Base-by-base conservation (phyloP, 2,797 vertebrate species). In the Hozukius guyotensis region DNA sequence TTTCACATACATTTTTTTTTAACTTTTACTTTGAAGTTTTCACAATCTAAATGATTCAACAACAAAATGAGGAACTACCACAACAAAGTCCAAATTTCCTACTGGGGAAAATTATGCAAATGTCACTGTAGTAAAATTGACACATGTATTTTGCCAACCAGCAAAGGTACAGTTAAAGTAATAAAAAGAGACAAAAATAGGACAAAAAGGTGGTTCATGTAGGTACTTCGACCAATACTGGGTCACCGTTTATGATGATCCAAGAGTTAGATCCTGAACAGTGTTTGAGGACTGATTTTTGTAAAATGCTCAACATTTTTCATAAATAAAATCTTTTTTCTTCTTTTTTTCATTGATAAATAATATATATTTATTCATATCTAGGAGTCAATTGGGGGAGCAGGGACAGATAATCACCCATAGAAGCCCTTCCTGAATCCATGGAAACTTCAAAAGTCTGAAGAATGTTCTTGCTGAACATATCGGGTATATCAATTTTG, bases 61-160 rank as follows among this genome's bases (percentile, higher is more conserved):
- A 95, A 96, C 95, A 95, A 96, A 96, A 97, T 97, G 96, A 95
- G 88, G 91, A 96, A 95, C 96, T 97, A 96, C 95, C 93, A 96
- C 96, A 96, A 96, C 95, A 95, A 95, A 96, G 94, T 95, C 92
- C 92, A 94, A 94, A 94, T 94, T 90, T 93, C 80, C 90, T 93
- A 93, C 94, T 81, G 78, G 89, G 90, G 82, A 93, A 93, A 93
- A 92, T 88, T 79, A 95, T 93, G 92, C 91, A 92, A 92, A 94
- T 94, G 90, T 94, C 93, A 95, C 91, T 86, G 89, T 91, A 90
- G 92, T 93, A 93, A 95, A 93, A 92, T 84, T 86, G 93, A 94
- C 91, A 94, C 90, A 87, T 87, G 92, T 89, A 91, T 77, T 85
- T 89, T 93, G 86, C 85, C 88, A 90, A 88, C 86, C 88, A 92